phyloP scores from a whole-genome alignment of 2,113 vertebrate genomes.

The Halcyon malimbica region DNA sequence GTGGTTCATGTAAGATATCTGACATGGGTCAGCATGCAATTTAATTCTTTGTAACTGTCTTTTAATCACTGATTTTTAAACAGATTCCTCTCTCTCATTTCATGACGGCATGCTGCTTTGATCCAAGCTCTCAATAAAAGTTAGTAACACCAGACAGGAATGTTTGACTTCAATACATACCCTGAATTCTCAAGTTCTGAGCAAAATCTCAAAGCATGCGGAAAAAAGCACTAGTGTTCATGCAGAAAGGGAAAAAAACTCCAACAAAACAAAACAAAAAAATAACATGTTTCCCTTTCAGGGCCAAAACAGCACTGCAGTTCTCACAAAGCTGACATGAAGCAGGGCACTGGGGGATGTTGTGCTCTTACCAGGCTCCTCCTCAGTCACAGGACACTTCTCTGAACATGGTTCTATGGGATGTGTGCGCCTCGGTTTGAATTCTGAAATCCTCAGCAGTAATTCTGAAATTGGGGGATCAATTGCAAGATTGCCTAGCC shows the following conservation, averaged over 20 bases:
- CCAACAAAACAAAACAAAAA: neutral
- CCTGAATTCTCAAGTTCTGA: neutral
- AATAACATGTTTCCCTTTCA: neutral
- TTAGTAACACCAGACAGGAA: neutral
- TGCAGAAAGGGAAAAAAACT: neutral
- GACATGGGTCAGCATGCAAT: neutral
- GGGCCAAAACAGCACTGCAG: neutral
- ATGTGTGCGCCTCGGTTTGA: neutral
- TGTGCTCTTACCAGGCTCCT: neutral
- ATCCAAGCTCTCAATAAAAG: neutral
- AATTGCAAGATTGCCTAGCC: neutral
- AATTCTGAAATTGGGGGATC: neutral
- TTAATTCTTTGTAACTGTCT: neutral
- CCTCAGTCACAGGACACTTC: neutral
- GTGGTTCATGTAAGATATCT: neutral
- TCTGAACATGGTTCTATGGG: no score
- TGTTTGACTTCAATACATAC: neutral
- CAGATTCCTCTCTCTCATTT: neutral
- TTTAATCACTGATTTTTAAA: neutral
- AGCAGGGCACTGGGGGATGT: neutral
- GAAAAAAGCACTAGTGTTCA: neutral
- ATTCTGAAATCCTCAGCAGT: neutral
- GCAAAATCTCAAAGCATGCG: neutral
- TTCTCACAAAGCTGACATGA: neutral
- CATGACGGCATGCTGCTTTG: neutral